Percentiles rank a stretch among this genome's conserved stretches.
Evolutionary conservation across 2,888 invertebrate species (phyloP).

Genomic region (Lithophane socia): DNA sequence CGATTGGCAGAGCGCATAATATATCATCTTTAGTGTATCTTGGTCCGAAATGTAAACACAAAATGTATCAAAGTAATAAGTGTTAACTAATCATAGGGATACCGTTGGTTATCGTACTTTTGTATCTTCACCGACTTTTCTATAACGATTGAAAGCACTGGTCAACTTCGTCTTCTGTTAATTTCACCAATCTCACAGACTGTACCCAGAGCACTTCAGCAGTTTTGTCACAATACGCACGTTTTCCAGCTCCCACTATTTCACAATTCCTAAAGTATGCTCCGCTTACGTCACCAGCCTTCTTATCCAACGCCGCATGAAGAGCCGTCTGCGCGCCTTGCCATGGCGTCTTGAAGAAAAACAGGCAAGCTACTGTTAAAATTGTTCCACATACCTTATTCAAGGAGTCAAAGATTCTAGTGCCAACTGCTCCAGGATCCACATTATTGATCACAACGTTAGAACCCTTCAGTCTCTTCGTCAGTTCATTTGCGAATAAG

Average conservation of each 20-base stretch:
- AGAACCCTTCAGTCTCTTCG: slow-evolving; percentile 90
- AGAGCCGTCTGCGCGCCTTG: slow-evolving; percentile 64
- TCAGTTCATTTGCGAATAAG: slow-evolving; percentile 92
- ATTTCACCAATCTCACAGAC: slow-evolving; percentile 60
- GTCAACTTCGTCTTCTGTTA: neutral
- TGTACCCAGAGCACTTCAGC: slow-evolving; percentile 67
- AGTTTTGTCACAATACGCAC: slow-evolving; percentile 89
- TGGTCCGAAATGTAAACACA: neutral
- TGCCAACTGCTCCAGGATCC: slow-evolving; percentile 95
- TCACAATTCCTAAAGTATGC: slow-evolving; percentile 94
- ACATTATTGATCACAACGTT: slow-evolving; percentile 94
- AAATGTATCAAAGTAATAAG: too few relatives aligned
- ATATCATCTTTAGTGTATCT: too few relatives aligned
- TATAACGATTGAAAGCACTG: neutral
- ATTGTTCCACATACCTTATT: slow-evolving; percentile 86
- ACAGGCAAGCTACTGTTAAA: slow-evolving; percentile 86
- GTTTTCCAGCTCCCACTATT: slow-evolving; percentile 88
- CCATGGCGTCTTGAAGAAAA: slow-evolving; percentile 73
- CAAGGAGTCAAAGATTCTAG: slow-evolving; percentile 90
- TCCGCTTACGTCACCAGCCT: slow-evolving; percentile 62
- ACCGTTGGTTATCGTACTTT: slow-evolving; percentile 9
- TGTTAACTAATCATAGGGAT: neutral
- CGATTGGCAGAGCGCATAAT: too few relatives aligned
- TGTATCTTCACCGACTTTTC: neutral
- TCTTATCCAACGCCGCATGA: slow-evolving; percentile 59